Evolutionary conservation across 2,113 vertebrate species (phyloP), one percentile per base, ranked within the genome.

Genomic region (Tympanuchus pallidicinctus): DNA sequence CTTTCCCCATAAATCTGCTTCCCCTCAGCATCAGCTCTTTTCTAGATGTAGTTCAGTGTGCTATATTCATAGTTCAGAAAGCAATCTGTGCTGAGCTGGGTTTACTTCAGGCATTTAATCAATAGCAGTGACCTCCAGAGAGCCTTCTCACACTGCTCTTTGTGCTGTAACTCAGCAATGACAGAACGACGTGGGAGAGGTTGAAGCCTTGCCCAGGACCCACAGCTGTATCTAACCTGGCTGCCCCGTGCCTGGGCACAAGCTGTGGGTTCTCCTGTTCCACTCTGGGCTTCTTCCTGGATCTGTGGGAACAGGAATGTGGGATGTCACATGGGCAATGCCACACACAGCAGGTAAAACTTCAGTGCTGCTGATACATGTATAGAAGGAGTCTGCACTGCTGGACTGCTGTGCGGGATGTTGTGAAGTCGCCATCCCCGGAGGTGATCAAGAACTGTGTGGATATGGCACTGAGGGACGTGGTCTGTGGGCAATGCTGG

Each of bases 281-380:
- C 6, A 8, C 63, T n/a, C 47, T 52, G 36, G 36, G 28, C 30
- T 38, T 32, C 38, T 65, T 18, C 36, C 47, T 54, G 21, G 28
- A 22, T n/a, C 10, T 42, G 0, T 25, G 47, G 16, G 13, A 27
- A 43, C 42, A 14, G 2, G 19, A 63, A 30, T 15, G 16, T 13
- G 34, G 14, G 50, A 13, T 9, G 7, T 73, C 2, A 0, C 45
- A 8, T 7, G 21, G 11, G 15, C 54, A 45, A 4, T 56, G 70
- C 17, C 32, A 8, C 36, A 24, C 21, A 34, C 22, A n/a, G 20
- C 52, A 4, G 3, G 16, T 21, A 36, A 80, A 80, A 24, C 30
- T 2, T 74, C n/a, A 25, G 2, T 2, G 0, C 1, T 63, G 13
- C 5, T 77, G 47, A 24, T 60, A 3, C 28, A 11, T 40, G 11